Evolutionary conservation across 1,140 invertebrate species (phyloP).

Genomic region (Cherax destructor): DNA sequence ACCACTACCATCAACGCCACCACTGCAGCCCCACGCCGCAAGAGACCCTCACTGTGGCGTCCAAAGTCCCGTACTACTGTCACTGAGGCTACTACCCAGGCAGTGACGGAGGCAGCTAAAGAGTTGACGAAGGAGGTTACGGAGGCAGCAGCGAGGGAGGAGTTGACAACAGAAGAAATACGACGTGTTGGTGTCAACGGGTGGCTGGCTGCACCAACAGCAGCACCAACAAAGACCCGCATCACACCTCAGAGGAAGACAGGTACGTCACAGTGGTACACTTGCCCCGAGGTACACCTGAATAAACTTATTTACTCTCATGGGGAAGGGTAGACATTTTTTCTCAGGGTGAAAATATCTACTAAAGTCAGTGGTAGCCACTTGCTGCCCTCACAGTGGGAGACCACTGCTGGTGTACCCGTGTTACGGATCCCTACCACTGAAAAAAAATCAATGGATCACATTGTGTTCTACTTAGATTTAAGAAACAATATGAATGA

Average conservation of each 20-base stretch:
- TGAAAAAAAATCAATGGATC: too few species aligned
- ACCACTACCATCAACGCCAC: background rate
- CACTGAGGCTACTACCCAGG: background rate
- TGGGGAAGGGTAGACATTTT: too few species aligned
- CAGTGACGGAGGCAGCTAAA: slow-evolving; percentile 2
- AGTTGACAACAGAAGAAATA: background rate
- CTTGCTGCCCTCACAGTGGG: too few species aligned
- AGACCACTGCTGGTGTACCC: too few species aligned
- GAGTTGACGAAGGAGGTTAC: background rate
- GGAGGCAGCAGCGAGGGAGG: background rate
- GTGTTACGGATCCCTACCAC: too few species aligned
- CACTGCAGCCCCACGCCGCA: background rate
- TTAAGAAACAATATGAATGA: too few species aligned
- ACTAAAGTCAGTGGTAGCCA: too few species aligned
- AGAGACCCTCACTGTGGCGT: background rate
- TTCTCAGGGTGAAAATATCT: too few species aligned
- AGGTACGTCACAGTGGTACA: background rate
- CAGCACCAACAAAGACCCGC: background rate
- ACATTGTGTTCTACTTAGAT: too few species aligned
- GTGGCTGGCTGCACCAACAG: slow-evolving; percentile 32
- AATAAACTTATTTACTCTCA: too few species aligned
- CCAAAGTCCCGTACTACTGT: background rate
- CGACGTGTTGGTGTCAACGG: slow-evolving; percentile 35
- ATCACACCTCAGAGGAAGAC: background rate
- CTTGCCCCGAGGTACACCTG: background rate